phyloP scores from a whole-genome alignment of 2,113 vertebrate species.

The Varanus komodoensis region DNA sequence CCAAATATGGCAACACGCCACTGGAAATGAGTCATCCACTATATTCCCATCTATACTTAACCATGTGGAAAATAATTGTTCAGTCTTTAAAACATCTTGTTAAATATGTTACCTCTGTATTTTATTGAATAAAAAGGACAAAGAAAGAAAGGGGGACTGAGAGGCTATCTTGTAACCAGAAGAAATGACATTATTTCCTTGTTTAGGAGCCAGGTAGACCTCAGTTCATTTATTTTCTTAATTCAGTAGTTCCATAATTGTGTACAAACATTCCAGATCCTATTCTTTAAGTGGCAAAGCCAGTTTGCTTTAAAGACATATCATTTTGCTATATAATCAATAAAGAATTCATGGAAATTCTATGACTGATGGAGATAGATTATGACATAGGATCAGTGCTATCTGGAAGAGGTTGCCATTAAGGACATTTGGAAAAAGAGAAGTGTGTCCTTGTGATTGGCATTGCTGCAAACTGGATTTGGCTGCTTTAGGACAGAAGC shows the following conservation, averaged over 20 bases:
- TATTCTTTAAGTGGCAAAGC: constrained; percentile 16
- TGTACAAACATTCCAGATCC: constrained; percentile 21
- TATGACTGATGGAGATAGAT: not conserved
- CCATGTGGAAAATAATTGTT: not conserved
- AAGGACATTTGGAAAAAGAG: constrained; percentile 14
- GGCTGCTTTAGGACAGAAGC: constrained; percentile 26
- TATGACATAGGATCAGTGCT: not conserved
- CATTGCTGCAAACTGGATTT: constrained; percentile 14
- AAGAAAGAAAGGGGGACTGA: constrained; percentile 13
- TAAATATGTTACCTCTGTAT: not conserved
- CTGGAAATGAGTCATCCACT: not conserved
- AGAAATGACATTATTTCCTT: constrained; percentile 8
- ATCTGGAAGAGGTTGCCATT: not conserved
- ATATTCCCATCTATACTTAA: not conserved
- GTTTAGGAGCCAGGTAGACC: constrained; percentile 13
- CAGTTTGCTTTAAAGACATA: constrained; percentile 9
- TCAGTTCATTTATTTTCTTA: constrained; percentile 17
- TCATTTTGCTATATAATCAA: constrained; percentile 34
- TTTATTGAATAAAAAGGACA: not conserved
- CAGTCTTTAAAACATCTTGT: not conserved
- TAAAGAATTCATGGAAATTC: constrained; percentile 21
- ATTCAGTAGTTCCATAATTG: constrained; percentile 39
- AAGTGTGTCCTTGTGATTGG: constrained; percentile 4
- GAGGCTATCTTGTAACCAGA: constrained; percentile 20
- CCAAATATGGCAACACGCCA: not conserved